Evolutionary conservation across 2,888 invertebrate genomes (phyloP), one percentile per base, ranked within the genome.

Genomic region (Thera obeliscata): DNA sequence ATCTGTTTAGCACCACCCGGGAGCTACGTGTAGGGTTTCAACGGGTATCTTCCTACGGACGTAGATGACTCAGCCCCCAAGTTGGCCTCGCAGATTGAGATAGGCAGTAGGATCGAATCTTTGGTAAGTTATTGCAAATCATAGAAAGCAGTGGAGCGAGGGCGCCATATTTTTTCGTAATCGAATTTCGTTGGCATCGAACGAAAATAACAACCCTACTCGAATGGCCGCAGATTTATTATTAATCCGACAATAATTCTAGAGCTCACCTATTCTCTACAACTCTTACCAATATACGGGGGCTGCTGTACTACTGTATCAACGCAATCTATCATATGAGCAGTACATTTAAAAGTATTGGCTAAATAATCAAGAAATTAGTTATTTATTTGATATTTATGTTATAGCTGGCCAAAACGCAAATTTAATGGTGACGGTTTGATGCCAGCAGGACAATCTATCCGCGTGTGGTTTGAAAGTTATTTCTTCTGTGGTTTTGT

Each of bases 171-270:
- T 69, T 69, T 69, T 66, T 66, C 69, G 54, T 66, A 69, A 66
- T 69, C 69, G 69, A 69, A 69, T 69, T 66, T 66, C 60, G 60
- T 46, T 60, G 66, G 66, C 69, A 61, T 66, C 69, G 66, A 61
- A 61, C 66, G 66, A 69, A 66, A 69, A 72, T 64, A 69, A 69
- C 70, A 74, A 70, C 67, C 70, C 67, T 61, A 65, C 70, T 62
- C 8, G 46, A 72, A 56, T 67, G 56, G 81, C 78, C 75, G 79
- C 77, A 81, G 82, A 86, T 87, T 84, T 87, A 87, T 87, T 85
- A 87, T 87, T 83, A 87, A 88, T 84, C 86, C 80, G 74, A 78
- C 85, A 83, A 86, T 85, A 85, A 84, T 81, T 78, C 81, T 68
- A 75, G 69, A 64, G 61, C 72, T 72, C 72, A 70, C 74, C 67